Percentiles rank a stretch among this genome's conserved stretches.
These are phyloP conservation scores for Seriola rivoliana DNA, from an alignment of 2,113 vertebrate genomes.

Conservation along the genomic window DNA sequence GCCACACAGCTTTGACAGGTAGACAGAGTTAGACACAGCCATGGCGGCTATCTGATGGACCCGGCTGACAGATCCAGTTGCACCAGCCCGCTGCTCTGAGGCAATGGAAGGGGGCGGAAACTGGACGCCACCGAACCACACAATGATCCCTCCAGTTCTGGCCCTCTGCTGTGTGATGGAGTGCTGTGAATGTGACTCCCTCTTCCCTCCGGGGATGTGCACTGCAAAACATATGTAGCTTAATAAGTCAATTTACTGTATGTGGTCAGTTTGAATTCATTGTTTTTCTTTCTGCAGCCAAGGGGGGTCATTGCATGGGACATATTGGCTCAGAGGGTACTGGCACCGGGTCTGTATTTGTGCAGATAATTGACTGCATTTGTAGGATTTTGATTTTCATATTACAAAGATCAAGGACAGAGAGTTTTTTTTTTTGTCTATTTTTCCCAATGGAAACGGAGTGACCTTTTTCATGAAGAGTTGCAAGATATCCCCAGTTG, in stretches of 20 bases:
- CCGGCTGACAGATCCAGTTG: slow-evolving; percentile 77
- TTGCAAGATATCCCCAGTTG: not conserved
- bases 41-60: slow-evolving; percentile 76
- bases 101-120: slow-evolving; percentile 72
- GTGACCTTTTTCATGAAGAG: not conserved
- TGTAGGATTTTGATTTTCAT: not conserved
- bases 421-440: not conserved
- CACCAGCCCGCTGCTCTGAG: slow-evolving; percentile 65
- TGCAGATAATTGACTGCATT: not conserved
- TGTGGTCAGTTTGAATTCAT: not conserved
- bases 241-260: slow-evolving; percentile 4
- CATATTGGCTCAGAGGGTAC: not conserved
- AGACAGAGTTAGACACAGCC: slow-evolving; percentile 67
- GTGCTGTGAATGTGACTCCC: slow-evolving; percentile 46
- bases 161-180: slow-evolving; percentile 54
- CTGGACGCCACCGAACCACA: slow-evolving; percentile 69
- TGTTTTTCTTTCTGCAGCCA: not conserved
- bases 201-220: slow-evolving; percentile 28
- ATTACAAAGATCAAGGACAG: not conserved
- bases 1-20: slow-evolving; percentile 74
- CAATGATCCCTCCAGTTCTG: slow-evolving; percentile 71
- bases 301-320: not conserved
- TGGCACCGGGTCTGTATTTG: not conserved
- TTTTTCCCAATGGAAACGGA: not conserved
- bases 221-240: slow-evolving; percentile 31